phyloP scores from a whole-genome alignment of 2,888 invertebrate genomes.

The Ernsta delagoae region DNA sequence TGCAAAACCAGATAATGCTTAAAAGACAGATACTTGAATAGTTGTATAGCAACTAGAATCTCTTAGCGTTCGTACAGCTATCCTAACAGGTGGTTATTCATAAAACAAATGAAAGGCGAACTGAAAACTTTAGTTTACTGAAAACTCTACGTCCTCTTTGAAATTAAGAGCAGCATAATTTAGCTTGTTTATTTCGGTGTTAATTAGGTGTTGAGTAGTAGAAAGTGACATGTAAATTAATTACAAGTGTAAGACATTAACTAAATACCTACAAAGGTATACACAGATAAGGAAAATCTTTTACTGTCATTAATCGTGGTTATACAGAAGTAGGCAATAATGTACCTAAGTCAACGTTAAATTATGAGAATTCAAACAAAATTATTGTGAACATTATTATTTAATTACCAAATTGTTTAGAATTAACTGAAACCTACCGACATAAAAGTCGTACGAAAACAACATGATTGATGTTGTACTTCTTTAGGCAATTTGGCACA shows the following conservation, averaged over 20 bases:
- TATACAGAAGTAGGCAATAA: too few relatives aligned
- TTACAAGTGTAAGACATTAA: too few relatives aligned
- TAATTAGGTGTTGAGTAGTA: background rate
- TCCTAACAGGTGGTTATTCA: background rate
- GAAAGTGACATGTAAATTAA: too few relatives aligned
- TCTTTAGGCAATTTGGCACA: background rate
- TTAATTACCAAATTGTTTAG: too few relatives aligned
- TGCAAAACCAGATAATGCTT: constrained; percentile 39
- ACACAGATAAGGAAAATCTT: too few relatives aligned
- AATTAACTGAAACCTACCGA: too few relatives aligned
- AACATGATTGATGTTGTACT: background rate
- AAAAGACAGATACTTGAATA: constrained; percentile 9
- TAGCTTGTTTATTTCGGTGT: constrained; percentile 9
- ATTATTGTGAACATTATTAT: too few relatives aligned
- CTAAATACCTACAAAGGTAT: too few relatives aligned
- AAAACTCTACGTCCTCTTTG: background rate
- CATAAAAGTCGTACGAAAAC: background rate
- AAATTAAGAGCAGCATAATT: background rate
- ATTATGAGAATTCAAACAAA: too few relatives aligned
- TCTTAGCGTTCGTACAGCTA: background rate
- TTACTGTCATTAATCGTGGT: too few relatives aligned
- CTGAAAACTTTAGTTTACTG: background rate
- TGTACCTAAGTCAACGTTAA: too few relatives aligned
- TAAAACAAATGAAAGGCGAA: background rate
- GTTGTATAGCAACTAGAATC: constrained; percentile 4